Conservation (phyloP, 2,888 invertebrate genomes). For the Drosophila maculinotata region DNA sequence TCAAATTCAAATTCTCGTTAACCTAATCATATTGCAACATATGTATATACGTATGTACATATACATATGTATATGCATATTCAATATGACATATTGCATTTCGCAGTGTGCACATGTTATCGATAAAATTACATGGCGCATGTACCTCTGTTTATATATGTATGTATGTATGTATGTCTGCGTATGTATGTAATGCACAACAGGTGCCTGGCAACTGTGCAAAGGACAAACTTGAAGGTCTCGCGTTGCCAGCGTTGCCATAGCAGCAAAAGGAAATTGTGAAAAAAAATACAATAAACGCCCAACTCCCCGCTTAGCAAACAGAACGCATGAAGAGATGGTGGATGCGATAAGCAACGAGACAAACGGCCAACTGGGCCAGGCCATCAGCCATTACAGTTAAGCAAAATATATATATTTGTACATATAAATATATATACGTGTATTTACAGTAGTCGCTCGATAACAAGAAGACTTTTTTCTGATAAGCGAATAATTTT, state of each 20-base stretch:
- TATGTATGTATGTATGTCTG: slow-evolving; percentile 1
- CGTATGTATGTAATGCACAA: slow-evolving; percentile 53
- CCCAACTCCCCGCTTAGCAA: slow-evolving; percentile 39
- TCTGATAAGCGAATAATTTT: background rate
- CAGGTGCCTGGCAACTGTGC: slow-evolving; percentile 80
- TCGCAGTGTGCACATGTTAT: slow-evolving; percentile 38
- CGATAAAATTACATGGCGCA: slow-evolving; percentile 44
- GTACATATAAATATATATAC: slow-evolving; percentile 5
- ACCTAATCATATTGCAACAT: slow-evolving; percentile 40
- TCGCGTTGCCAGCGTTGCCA: slow-evolving; percentile 60
- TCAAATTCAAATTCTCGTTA: slow-evolving; percentile 17
- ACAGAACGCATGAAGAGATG: slow-evolving; percentile 35
- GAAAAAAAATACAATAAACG: slow-evolving; percentile 20
- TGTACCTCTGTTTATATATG: slow-evolving; percentile 2
- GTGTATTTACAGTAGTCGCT: slow-evolving; percentile 1
- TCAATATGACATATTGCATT: slow-evolving; percentile 43
- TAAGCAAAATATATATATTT: no score
- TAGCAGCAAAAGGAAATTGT: slow-evolving; percentile 31
- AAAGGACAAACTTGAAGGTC: slow-evolving; percentile 77
- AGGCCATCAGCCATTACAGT: slow-evolving; percentile 13
- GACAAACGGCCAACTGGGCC: slow-evolving; percentile 48
- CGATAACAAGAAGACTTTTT: background rate
- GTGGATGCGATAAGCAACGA: slow-evolving; percentile 54
- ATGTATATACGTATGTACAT: no score
- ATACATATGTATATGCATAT: no score